These are phyloP conservation scores for Heptranchias perlo DNA, from an alignment of 2,113 vertebrate genomes.

Conservation along the genomic window DNA sequence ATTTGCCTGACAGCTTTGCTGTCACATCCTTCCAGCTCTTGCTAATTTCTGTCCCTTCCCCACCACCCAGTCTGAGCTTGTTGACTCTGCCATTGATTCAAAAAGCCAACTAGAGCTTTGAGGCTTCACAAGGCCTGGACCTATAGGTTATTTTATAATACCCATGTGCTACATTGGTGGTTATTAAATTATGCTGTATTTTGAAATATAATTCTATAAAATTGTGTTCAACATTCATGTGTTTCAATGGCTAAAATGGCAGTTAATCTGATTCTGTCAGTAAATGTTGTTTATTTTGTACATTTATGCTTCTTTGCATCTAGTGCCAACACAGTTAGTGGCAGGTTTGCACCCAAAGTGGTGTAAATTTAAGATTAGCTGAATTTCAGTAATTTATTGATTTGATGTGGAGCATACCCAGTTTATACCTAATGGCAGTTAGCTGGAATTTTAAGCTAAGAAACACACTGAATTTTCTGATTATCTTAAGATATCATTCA, in stretches of 20 bases:
- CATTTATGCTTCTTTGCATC: neutral
- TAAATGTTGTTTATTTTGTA: neutral
- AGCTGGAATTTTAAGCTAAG: neutral
- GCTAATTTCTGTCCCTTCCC: neutral
- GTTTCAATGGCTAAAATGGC: neutral
- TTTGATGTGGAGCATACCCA: neutral
- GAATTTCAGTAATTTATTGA: neutral
- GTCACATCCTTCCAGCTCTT: neutral
- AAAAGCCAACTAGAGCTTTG: neutral
- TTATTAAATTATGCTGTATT: neutral
- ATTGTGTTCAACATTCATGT: neutral
- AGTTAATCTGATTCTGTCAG: neutral
- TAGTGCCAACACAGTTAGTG: neutral
- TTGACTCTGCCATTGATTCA: neutral
- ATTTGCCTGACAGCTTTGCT: neutral
- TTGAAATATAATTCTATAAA: neutral
- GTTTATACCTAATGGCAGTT: neutral
- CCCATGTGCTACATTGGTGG: neutral
- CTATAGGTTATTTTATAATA: neutral
- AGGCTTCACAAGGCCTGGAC: neutral
- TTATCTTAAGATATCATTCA: neutral
- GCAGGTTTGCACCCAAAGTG: neutral
- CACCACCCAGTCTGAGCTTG: neutral
- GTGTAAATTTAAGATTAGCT: neutral
- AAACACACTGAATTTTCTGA: neutral